Evolutionary conservation across 2,797 vertebrate genomes (phyloP), one percentile per base, ranked within the genome.

Genomic region (Helarctos malayanus): DNA sequence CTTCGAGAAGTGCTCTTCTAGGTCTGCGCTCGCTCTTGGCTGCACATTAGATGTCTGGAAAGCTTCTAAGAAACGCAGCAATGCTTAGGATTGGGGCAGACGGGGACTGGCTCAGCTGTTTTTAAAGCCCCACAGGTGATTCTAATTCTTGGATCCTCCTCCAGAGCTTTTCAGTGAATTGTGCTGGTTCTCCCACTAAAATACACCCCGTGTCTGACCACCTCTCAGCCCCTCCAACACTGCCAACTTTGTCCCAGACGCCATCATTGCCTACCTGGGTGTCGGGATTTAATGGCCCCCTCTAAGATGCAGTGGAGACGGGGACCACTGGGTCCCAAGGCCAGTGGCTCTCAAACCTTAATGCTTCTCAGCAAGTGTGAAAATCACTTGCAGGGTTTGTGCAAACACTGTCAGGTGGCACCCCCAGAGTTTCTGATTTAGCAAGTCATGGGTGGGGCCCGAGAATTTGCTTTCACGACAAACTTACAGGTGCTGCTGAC

Each of bases 361-460:
- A 21, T 2, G n/a, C 27, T 65, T 89, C 80, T 69, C 71, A 38
- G 69, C 13, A 4, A 83, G 29, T 8, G 23, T n/a, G 45, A 12
- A 68, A 29, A 29, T 84, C 27, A 12, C 59, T 41, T 15, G n/a
- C 14, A 52, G 52, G 56, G 14, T n/a, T 41, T 59, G 52, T 21
- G 45, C 52, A 15, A n/a, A n/a, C 3, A 4, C 61, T 19, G 35
- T 11, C 1, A 0, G 19, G n/a, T 19, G 32, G 59, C 13, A 19
- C 29, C 21, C 47, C 63, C n/a, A 13, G 54, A 61, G 16, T 41
- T 41, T 78, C 94, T 69, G 59, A 73, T 10, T 75, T 47, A 49
- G 38, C 38, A 7, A 49, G 73, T 73, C 35, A n/a, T 18, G 21
- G 19, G 12, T 2, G 35, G 41, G 41, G 16, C 15, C n/a, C 2